Evolutionary conservation across 2,113 vertebrate genomes (phyloP).

Genomic region (Laticauda laticaudata): DNA sequence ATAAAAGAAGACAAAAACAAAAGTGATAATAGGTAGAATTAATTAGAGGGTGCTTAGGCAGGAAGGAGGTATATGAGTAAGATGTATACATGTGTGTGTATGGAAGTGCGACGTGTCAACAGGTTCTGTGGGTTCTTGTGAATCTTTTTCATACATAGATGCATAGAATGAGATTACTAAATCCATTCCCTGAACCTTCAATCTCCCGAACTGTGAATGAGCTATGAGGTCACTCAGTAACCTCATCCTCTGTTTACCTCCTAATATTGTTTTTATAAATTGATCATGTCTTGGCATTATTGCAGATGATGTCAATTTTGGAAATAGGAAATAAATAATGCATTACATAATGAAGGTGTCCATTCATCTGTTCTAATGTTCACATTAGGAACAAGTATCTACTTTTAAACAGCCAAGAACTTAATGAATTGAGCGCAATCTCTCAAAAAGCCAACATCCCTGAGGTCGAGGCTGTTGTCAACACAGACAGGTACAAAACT

Average conservation of each 20-base stretch:
- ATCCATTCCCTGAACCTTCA: neutral
- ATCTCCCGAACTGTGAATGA: neutral
- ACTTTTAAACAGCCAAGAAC: slow-evolving; percentile 91
- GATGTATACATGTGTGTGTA: neutral
- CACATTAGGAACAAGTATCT: slow-evolving; percentile 93
- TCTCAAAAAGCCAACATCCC: slow-evolving; percentile 97
- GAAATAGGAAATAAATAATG: neutral
- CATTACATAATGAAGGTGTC: neutral
- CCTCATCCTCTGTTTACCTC: neutral
- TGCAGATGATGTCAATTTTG: neutral
- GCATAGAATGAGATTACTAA: neutral
- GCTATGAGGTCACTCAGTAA: neutral
- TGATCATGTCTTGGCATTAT: neutral
- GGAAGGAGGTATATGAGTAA: neutral
- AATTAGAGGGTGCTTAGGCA: neutral
- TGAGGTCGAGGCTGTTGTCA: slow-evolving; percentile 93
- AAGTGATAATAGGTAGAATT: neutral
- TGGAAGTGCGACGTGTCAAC: neutral
- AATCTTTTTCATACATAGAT: neutral
- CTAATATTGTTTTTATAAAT: neutral
- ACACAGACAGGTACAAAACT: slow-evolving; percentile 86
- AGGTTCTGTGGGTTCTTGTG: neutral
- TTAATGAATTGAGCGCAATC: slow-evolving; percentile 95
- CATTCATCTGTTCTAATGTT: neutral
- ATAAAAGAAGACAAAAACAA: neutral